Percentiles rank a stretch among this genome's conserved stretches.
Conservation (phyloP, 2,113 vertebrate species). For the Anhinga anhinga region DNA sequence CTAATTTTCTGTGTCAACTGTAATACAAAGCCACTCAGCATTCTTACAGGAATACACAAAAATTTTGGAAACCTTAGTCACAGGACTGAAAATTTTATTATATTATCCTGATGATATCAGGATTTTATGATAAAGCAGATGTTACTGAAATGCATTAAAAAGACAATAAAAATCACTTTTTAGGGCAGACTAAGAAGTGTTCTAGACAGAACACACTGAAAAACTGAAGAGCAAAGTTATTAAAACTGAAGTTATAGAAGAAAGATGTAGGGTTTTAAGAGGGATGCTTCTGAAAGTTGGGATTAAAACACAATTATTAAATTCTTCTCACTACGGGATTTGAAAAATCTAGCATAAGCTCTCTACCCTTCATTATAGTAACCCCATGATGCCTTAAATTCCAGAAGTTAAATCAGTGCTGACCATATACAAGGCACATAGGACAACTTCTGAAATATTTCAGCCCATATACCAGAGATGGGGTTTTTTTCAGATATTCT, state of each 20-base stretch:
- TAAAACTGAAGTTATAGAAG: not conserved
- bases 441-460: not conserved
- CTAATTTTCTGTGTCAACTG: not conserved
- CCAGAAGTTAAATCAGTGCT: not conserved
- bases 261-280: not conserved
- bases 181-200: not conserved
- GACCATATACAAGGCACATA: not conserved
- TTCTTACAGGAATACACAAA: not conserved
- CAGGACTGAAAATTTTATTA: not conserved
- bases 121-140: not conserved
- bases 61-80: not conserved
- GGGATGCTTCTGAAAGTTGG: not conserved
- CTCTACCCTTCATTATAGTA: not conserved
- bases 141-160: not conserved
- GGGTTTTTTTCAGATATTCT: not conserved
- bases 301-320: not conserved
- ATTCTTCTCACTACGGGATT: not conserved
- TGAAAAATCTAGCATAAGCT: not conserved
- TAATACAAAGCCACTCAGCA: not conserved
- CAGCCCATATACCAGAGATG: not conserved
- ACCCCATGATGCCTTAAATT: not conserved
- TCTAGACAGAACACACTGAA: not conserved
- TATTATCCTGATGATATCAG: not conserved
- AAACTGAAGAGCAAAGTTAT: not conserved
- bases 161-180: not conserved